Conservation (phyloP, 2,113 vertebrate genomes). For the Peromyscus maniculatus region DNA sequence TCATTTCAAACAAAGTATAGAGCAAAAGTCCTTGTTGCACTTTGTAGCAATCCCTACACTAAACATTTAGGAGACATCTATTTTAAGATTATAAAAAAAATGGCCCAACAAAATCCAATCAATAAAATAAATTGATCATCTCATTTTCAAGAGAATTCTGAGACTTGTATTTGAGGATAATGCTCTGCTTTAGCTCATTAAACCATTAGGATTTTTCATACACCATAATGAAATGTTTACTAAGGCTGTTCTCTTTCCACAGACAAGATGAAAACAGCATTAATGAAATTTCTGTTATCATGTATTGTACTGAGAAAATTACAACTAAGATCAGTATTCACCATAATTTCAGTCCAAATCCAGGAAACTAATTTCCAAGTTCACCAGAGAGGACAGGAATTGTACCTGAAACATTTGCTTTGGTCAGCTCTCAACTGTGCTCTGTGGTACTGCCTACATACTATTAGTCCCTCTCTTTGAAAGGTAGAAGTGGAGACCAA, state of each 20-base stretch:
- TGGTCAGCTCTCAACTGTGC: not conserved
- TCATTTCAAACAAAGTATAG: not conserved
- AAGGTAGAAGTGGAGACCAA: not conserved
- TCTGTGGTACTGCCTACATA: too few species aligned
- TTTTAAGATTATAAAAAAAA: not conserved
- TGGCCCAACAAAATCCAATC: not conserved
- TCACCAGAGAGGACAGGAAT: not conserved
- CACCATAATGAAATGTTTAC: not conserved
- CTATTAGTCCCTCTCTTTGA: not conserved
- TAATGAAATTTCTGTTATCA: not conserved
- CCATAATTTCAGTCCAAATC: not conserved
- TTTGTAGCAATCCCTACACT: not conserved
- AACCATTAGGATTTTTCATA: not conserved
- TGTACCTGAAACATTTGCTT: conserved; percentile 12
- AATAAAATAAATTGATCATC: not conserved
- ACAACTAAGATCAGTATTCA: not conserved
- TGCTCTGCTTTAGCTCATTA: not conserved
- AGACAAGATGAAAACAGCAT: not conserved
- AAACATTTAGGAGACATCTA: not conserved
- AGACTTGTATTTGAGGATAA: not conserved
- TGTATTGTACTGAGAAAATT: not conserved
- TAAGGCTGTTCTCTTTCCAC: not conserved
- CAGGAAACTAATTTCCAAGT: not conserved
- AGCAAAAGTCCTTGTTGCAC: not conserved
- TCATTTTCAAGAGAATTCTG: not conserved